Evolutionary conservation across 2,797 vertebrate species (phyloP).

Genomic region (Artibeus lituratus): DNA sequence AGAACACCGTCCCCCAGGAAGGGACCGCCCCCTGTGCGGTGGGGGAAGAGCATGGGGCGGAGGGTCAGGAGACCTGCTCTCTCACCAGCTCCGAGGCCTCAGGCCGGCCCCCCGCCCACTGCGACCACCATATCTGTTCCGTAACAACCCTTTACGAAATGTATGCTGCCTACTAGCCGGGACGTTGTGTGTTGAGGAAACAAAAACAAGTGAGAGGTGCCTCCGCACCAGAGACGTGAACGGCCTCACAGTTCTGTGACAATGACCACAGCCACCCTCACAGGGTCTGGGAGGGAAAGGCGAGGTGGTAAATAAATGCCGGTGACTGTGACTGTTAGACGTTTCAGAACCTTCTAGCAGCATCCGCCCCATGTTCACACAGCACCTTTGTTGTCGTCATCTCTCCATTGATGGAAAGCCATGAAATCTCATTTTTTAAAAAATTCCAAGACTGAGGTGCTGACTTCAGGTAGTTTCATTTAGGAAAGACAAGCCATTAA

Average conservation of each 20-base stretch:
- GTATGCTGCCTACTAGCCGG: neutral
- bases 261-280: neutral
- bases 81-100: neutral
- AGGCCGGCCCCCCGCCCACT: neutral
- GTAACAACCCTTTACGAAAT: neutral
- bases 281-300: neutral
- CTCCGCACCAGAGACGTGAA: neutral
- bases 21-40: neutral
- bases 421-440: neutral
- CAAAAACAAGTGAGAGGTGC: neutral
- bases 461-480: neutral
- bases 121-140: neutral
- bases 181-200: neutral
- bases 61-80: neutral
- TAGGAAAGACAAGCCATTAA: neutral
- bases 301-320: neutral
- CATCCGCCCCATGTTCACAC: neutral
- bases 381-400: neutral
- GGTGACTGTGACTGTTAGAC: neutral
- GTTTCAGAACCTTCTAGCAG: neutral
- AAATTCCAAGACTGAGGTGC: neutral
- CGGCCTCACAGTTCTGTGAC: neutral
- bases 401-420: neutral
- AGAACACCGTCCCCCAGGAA: neutral
- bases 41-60: rapidly evolving